Percentiles rank a stretch among this genome's conserved stretches.
Evolutionary conservation across 2,797 vertebrate species (phyloP).

Genomic region (Onychomys leucogaster): DNA sequence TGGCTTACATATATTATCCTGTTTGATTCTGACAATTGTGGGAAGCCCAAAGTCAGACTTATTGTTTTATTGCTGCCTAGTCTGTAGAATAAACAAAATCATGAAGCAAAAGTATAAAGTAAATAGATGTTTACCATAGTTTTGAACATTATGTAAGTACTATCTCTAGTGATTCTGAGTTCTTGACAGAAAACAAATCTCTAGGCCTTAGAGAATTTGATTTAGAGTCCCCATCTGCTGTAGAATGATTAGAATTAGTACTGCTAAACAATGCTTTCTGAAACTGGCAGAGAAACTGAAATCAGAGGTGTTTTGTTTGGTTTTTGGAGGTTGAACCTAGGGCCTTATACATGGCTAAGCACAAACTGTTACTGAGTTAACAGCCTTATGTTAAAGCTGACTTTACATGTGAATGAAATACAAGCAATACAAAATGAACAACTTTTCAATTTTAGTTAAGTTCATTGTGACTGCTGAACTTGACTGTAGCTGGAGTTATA

Average conservation of each 20-base stretch:
- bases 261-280: constrained; percentile 11
- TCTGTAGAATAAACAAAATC: not conserved
- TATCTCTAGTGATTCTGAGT: constrained; percentile 39
- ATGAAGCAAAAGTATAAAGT: constrained; percentile 42
- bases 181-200: constrained; percentile 34
- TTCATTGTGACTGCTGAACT: constrained; percentile 20
- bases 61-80: constrained; percentile 22
- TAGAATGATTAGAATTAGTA: constrained; percentile 34
- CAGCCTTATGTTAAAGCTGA: constrained; percentile 40
- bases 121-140: not conserved
- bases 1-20: not conserved
- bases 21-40: constrained; percentile 43
- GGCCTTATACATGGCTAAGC: not conserved
- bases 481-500: constrained; percentile 15
- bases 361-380: not conserved
- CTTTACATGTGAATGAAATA: constrained; percentile 36
- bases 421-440: not conserved
- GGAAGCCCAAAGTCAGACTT: not conserved
- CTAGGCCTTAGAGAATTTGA: not conserved
- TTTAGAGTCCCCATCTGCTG: not conserved
- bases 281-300: constrained; percentile 38
- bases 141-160: constrained; percentile 51
- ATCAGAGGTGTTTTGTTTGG: not conserved
- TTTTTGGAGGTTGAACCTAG: not conserved
- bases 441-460: constrained; percentile 46